Percentiles rank a stretch among this genome's conserved stretches.
These are phyloP conservation scores for Reinhardtius hippoglossoides DNA, from an alignment of 2,113 vertebrate genomes.

Conservation along the genomic window DNA sequence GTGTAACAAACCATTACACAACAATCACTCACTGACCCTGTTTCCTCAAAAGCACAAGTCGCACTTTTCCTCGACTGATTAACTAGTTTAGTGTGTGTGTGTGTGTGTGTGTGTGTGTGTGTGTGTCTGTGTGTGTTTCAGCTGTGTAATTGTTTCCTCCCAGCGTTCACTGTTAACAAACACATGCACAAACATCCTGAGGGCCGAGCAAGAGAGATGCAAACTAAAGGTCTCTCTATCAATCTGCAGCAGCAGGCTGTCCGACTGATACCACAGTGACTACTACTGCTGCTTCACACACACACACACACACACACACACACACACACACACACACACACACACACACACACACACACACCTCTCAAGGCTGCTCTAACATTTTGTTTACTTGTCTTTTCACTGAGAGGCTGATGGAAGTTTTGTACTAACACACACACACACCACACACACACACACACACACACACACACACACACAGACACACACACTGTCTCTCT, in stretches of 20 bases:
- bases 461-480: background rate
- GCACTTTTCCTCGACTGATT: too few relatives aligned
- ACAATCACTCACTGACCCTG: too few relatives aligned
- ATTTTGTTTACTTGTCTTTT: too few relatives aligned
- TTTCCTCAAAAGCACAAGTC: too few relatives aligned
- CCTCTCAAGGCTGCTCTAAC: too few relatives aligned
- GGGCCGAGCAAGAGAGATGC: slow-evolving; percentile 29
- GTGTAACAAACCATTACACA: too few relatives aligned
- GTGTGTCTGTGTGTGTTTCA: background rate
- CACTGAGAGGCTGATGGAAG: too few relatives aligned
- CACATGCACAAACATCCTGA: slow-evolving; percentile 11
- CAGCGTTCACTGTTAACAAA: background rate
- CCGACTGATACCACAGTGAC: slow-evolving; percentile 44
- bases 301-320: background rate
- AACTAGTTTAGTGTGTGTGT: background rate
- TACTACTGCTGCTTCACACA: background rate
- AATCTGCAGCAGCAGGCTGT: slow-evolving; percentile 47
- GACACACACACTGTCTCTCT: background rate
- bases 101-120: slow-evolving; percentile 7
- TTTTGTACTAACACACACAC: background rate
- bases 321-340: slow-evolving; percentile 17
- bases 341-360: slow-evolving; percentile 12
- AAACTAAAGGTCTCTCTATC: slow-evolving; percentile 55
- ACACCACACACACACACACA: too few relatives aligned
- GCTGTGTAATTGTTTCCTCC: slow-evolving; percentile 30